phyloP scores from a whole-genome alignment of 2,113 vertebrate genomes.

The Mionectes macconnelli region DNA sequence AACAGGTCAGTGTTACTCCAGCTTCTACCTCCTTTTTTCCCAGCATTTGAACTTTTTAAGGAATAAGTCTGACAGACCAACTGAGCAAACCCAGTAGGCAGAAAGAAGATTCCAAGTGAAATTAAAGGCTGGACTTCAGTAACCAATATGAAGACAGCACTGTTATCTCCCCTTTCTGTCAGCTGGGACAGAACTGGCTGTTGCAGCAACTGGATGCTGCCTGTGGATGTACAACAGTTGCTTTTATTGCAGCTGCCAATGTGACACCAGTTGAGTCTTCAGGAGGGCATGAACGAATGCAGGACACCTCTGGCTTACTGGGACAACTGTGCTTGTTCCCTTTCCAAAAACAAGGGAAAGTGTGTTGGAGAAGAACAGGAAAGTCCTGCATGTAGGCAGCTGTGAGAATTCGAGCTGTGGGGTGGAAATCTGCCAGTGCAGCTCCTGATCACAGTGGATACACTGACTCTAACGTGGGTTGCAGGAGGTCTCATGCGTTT shows the following conservation, averaged over 20 bases:
- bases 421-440: not conserved
- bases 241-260: slow-evolving; percentile 28
- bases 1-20: not conserved
- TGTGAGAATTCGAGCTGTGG: not conserved
- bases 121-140: not conserved
- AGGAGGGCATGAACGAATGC: not conserved
- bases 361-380: not conserved
- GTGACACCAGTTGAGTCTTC: not conserved
- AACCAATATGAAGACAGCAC: not conserved
- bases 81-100: not conserved
- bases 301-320: not conserved
- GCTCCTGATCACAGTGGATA: not conserved
- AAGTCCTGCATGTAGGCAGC: not conserved
- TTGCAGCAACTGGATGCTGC: not conserved
- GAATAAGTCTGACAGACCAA: accelerated
- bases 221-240: not conserved
- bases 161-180: not conserved
- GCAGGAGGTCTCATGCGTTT: accelerated
- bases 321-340: not conserved
- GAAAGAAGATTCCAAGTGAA: not conserved
- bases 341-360: not conserved
- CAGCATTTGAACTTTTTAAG: not conserved
- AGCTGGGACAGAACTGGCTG: not conserved
- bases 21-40: not conserved
- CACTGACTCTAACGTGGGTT: not conserved